Evolutionary conservation across 1,140 invertebrate species (phyloP), one percentile per base, ranked within the genome.

Genomic region (Lethrus apterus): DNA sequence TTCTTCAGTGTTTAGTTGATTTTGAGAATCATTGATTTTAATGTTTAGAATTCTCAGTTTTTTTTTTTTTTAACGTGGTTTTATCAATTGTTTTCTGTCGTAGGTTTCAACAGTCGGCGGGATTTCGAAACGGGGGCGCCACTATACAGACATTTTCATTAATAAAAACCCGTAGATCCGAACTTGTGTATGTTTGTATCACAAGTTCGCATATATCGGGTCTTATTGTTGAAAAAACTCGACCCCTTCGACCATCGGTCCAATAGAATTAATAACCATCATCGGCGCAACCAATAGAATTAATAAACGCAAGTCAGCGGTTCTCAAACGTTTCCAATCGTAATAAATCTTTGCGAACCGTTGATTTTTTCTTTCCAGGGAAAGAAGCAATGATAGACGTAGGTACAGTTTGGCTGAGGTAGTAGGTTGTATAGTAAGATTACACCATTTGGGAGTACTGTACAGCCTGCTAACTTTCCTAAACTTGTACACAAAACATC

Each of bases 401-500:
- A 46, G 30, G 46, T 52, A 14, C 24, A 17, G 58, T 52, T 72
- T 68, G 68, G 71, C 69, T 80, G 79, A 81, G 79, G 79, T 81
- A 81, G 79, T 81, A 80, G 78, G 78, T 81, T 81, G 79, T 81
- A 81, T 80, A 80, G 79, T 80, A 79, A 74, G 76, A 79, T 72
- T 78, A 79, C 76, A 80, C 61, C 68, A 67, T 62, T 69, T 66
- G 66, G 76, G 71, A 72, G 76, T 76, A 80, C 79, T 81, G 77
- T 81, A 78, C 78, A 80, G 75, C 78, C 77, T 80, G 77, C 79
- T 81, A 81, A 80, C 79, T 81, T 81, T 81, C 78, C 76, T 67
- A 64, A 74, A 57, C 58, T 59, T 63, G 36, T 13, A 30, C 5
- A 26, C 40, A 21, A 13, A 38, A 38, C n/a, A 7, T 11, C n/a